Base-by-base conservation (phyloP, 2,113 vertebrate genomes). In the Hiodon tergisus region DNA sequence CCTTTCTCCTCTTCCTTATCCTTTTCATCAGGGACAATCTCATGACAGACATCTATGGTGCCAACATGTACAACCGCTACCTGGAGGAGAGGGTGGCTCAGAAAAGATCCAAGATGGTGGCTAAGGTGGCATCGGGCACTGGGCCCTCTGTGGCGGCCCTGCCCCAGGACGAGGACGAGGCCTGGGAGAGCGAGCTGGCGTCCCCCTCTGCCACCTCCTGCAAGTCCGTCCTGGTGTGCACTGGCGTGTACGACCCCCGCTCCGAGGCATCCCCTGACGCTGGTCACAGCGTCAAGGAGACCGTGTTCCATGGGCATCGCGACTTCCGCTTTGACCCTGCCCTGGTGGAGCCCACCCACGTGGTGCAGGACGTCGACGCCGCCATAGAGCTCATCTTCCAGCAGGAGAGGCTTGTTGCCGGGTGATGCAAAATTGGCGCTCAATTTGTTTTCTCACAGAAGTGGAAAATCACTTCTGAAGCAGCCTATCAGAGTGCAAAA, bases 31-130 rank as follows among this genome's bases (percentile, higher is more conserved):
- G 95, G 8, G 95, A 96, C 83, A 97, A 97, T 9, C 75, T 93
- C 55, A 94, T 94, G 93, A 95, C 94, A 0, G 95, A 96, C 5
- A 87, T 97, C 61, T 97, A 94, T 2, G 95, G 95, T n/a, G 94
- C 94, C 4, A 97, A 97, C 84, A 88, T 94, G 31, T 97, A 94
- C 86, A 93, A 94, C 80, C 92, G 92, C 67, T 93, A 90, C 86
- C 92, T 97, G 66, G 68, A 87, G 69, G 86, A 93, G 71, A 86
- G 85, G 10, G 67, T 79, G 61, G 70, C 79, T 68, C 46, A 78
- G 0, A 73, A 81, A 0, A 66, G 77, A 1, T 75, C 90, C 55
- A 78, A 82, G 16, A 5, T 87, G 0, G 66, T 80, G 68, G 86
- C 84, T 16, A 80, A 79, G 70, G 71, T 90, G 63, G 89, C 81